Evolutionary conservation across 2,113 vertebrate species (phyloP), one percentile per base, ranked within the genome.

Genomic region (Thamnaconus septentrionalis): DNA sequence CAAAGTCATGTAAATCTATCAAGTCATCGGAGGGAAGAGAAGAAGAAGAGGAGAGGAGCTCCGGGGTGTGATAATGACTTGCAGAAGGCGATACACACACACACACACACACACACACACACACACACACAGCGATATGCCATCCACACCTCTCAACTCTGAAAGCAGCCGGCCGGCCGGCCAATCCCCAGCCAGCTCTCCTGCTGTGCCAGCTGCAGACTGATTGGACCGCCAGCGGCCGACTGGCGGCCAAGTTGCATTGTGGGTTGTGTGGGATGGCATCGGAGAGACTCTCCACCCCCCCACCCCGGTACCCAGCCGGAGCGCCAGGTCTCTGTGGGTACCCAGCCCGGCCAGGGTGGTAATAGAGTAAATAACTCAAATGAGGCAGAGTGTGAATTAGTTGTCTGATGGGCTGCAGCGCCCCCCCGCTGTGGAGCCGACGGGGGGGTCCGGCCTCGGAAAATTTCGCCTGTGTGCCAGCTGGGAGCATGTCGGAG

Each of bases 311-410:
- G 53, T 83, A 76, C 66, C 78, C 66, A 75, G 72, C 54, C 77
- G 60, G 66, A 71, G 73, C 68, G 73, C 58, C 61, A 63, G 79
- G 85, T 90, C 89, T 86, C 89, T 81, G 83, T 84, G 85, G 87
- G 89, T 82, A 86, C 72, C 85, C 61, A 78, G 83, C 68, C 71
- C 56, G 61, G 73, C 79, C 72, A 62, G 75, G 82, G 83, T 87
- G 89, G 87, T 89, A 89, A 90, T 90, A 77, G 87, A 89, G 86
- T 88, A 90, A 90, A 90, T 90, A 89, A 89, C 87, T 88, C 86
- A 90, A 90, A 90, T 90, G 89, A 90, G 85, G 73, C 78, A 76
- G 74, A 84, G 89, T 90, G 89, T 85, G 89, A 90, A 90, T 90
- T 90, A 90, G 86, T 88, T 89, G 82, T 87, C 73, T 87, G 88